These are phyloP conservation scores for Stichopus horrens DNA, from an alignment of 53 echinoderm and acorn worm genomes.

Conservation along the genomic window DNA sequence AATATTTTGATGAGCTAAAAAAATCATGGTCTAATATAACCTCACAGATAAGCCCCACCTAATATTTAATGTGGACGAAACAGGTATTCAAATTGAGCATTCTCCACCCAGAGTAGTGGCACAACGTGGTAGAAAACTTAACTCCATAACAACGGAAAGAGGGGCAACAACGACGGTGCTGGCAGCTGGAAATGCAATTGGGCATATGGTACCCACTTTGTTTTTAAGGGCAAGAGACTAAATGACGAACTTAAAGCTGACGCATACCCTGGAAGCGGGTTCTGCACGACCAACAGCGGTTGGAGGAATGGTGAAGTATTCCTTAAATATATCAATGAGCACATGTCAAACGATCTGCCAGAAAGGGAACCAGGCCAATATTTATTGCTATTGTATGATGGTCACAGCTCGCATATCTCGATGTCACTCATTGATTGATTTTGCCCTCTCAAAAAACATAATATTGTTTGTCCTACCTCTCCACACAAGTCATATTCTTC, in stretches of 20 bases:
- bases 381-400: conserved; percentile 44
- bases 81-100: conserved; percentile 16
- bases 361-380: neutral
- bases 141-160: conserved; percentile 2
- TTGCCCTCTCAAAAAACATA: conserved; percentile 21
- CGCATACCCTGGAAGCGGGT: neutral
- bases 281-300: conserved; percentile 21
- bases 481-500: conserved; percentile 52
- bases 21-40: neutral
- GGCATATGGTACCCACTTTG: neutral
- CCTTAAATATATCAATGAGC: neutral
- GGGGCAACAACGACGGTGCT: conserved; percentile 1
- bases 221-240: conserved; percentile 40
- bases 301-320: conserved; percentile 34
- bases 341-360: conserved; percentile 22
- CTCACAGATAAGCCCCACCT: neutral
- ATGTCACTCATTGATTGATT: conserved; percentile 47
- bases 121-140: neutral
- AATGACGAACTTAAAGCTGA: too few species aligned
- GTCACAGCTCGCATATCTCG: conserved; percentile 42
- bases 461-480: conserved; percentile 46
- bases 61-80: neutral
- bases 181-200: neutral
- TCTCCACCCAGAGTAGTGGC: conserved; percentile 23
- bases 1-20: too few species aligned